A percentile compares a stretch with the other conserved stretches of the same genome.
phyloP scores from a whole-genome alignment of 2,888 invertebrate genomes.

The Thymelicus lineola region DNA sequence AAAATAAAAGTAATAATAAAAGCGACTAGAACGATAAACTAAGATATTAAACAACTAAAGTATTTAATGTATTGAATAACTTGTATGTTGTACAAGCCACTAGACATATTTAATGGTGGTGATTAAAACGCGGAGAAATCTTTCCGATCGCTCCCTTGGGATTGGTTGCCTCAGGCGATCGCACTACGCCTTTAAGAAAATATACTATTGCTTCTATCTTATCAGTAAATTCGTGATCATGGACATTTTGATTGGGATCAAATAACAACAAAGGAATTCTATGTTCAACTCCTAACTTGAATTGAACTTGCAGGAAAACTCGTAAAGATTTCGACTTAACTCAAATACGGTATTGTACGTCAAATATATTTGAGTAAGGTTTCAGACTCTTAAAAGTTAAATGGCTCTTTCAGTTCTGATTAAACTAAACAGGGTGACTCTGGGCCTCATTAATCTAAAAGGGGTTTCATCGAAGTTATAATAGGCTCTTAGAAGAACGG shows the following conservation, averaged over 20 bases:
- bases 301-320: neutral
- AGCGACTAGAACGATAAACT: too few species aligned
- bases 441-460: slow-evolving; percentile 60
- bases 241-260: neutral
- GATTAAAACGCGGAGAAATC: too few species aligned
- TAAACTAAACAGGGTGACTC: slow-evolving; percentile 67
- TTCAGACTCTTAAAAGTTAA: slow-evolving; percentile 60
- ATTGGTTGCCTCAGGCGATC: too few species aligned
- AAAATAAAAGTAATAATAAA: too few species aligned
- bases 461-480: slow-evolving; percentile 66
- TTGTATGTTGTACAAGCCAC: too few species aligned
- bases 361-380: slow-evolving; percentile 41
- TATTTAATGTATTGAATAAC: too few species aligned
- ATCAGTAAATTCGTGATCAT: too few species aligned
- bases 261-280: neutral
- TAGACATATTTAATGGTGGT: too few species aligned
- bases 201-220: too few species aligned
- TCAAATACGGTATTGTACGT: slow-evolving; percentile 20
- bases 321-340: neutral
- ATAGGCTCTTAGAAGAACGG: slow-evolving; percentile 48
- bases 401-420: slow-evolving; percentile 68
- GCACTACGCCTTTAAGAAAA: too few species aligned
- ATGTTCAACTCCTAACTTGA: neutral
- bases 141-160: too few species aligned
- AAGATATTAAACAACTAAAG: too few species aligned